A percentile compares a stretch with the other conserved stretches of the same genome.
Evolutionary conservation across 2,888 invertebrate species (phyloP).

Genomic region (Asteroscopus sphinx): DNA sequence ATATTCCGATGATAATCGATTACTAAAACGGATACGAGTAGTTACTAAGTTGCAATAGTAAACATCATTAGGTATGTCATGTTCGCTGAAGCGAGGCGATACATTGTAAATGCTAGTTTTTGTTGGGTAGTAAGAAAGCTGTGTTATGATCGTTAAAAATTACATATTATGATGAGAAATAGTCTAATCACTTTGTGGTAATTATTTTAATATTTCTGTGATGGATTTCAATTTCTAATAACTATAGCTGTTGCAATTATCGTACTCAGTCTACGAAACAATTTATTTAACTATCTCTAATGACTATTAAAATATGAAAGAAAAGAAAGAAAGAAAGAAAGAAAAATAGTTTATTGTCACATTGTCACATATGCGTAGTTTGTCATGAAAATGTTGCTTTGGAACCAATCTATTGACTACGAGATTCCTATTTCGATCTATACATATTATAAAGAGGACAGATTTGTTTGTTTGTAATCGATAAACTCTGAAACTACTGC

Average conservation of each 20-base stretch:
- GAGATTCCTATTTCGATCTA: no score
- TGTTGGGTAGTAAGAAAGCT: slow-evolving; percentile 38
- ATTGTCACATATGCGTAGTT: neutral
- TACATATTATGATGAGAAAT: slow-evolving; percentile 53
- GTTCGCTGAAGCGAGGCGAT: slow-evolving; percentile 45
- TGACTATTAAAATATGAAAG: neutral
- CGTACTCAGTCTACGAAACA: neutral
- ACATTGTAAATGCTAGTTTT: slow-evolving; percentile 45
- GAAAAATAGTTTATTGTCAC: no score
- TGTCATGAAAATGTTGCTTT: no score
- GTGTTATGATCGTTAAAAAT: slow-evolving; percentile 51
- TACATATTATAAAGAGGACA: no score
- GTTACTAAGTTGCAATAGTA: slow-evolving; percentile 52
- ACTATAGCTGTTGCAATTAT: slow-evolving; percentile 12
- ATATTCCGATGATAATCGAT: slow-evolving; percentile 58
- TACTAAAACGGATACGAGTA: slow-evolving; percentile 52
- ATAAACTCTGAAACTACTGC: no score
- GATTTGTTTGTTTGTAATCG: no score
- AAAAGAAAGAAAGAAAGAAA: no score
- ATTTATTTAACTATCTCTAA: neutral
- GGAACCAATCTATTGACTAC: no score
- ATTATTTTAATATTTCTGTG: slow-evolving; percentile 36
- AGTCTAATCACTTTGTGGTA: slow-evolving; percentile 39
- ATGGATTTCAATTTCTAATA: slow-evolving; percentile 23
- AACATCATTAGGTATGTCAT: slow-evolving; percentile 49